Evolutionary conservation across 2,113 vertebrate genomes (phyloP), one percentile per base, ranked within the genome.

Genomic region (Elachura formosa): DNA sequence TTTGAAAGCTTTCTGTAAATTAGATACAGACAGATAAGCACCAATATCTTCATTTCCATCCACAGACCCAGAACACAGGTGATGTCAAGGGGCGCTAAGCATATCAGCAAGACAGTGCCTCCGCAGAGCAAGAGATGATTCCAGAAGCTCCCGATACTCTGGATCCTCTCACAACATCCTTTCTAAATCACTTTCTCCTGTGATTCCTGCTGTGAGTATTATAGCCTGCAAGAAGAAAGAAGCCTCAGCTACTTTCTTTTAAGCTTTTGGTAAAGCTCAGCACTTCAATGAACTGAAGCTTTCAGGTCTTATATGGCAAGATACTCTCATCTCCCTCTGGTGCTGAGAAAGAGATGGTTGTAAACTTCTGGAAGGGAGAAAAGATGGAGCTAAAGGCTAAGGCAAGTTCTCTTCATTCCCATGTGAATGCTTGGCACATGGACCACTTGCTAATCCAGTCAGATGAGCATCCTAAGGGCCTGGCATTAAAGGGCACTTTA

Each of bases 11-110:
- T 87, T 91, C 84, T 71, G 51, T 63, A 51, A 88, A 77, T 46
- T 68, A 85, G 75, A 97, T 96, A 93, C 43, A 87, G 75, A 86
- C 43, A 94, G 71, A 93, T 89, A 88, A 93, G 58, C 23, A 33
- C 24, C 71, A 87, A 97, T 75, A 87, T 97, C 96, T 98, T 97
- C 66, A 97, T 97, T 96, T 94, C 82, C 64, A 49, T 25, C 79
- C 66, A 34, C 77, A 78, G 45, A 74, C 26, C 56, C 55, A 81
- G 92, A 58, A 52, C 58, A 67, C 73, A 80, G 49, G 67, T 74
- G 66, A 83, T 83, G 43, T 84, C 76, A 92, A 87, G 36, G 36
- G 36, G 55, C 63, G 43, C 14, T 38, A 51, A 48, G 19, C 26
- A 19, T 74, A 40, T 87, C 73, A 89, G 24, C 18, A 80, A 48